Base-by-base conservation (phyloP, 2,113 vertebrate genomes). In the Grallaria varia region DNA sequence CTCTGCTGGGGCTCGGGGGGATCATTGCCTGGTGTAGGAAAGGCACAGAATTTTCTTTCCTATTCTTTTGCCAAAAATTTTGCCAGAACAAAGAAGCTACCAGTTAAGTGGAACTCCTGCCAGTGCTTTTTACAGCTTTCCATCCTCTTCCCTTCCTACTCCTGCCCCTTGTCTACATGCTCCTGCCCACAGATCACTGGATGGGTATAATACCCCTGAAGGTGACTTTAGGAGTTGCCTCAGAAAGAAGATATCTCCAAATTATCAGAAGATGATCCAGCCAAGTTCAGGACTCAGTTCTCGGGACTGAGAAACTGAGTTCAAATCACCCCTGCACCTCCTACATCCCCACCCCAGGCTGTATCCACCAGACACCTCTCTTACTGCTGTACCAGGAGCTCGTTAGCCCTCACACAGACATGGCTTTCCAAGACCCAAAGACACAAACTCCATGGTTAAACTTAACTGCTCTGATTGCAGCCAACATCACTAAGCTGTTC, bases 321-420 rank as follows among this genome's bases (percentile, higher is more conserved):
- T 12, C 44, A 67, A 33, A 42, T 59, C 67, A 75, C 50, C 12
- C 4, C 59, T 31, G 4, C 37, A 50, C 23, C 23, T 71, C 76
- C 42, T 53, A 9, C 47, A 27, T 15, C 50, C 45, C 39, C n/a
- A 58, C 6, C 14, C 63, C 31, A 40, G 2, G 27, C 44, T 35
- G 39, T 16, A 33, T 25, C 71, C 58, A 27, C n/a, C 30, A n/a
- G 30, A 50, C 45, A 21, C 12, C 37, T n/a, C 50, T 8, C 1
- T 37, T 22, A 13, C 28, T 49, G 42, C 66, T 63, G 18, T 7
- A 44, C 55, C 77, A 84, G 21, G 30, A 87, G 42, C 47, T 74
- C 4, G 0, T 19, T 44, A 60, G 12, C 21, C 64, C 44, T 87
- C 69, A 55, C 22, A 3, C 0, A 15, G 18, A 60, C 47, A 44